phyloP scores from a whole-genome alignment of 2,888 invertebrate species.

The Lasius fuliginosus region DNA sequence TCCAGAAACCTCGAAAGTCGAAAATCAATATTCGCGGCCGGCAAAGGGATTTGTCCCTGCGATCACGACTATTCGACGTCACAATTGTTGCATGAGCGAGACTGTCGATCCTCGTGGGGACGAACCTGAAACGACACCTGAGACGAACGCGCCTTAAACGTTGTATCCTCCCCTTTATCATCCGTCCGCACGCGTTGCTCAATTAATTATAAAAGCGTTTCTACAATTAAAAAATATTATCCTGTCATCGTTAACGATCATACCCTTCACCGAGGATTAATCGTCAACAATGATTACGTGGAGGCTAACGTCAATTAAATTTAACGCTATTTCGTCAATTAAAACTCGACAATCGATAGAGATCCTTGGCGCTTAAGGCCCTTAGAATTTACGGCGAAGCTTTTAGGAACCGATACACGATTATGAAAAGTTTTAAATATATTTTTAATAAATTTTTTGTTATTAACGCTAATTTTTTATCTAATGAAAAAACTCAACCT shows the following conservation, averaged over 20 bases:
- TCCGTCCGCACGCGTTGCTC: not conserved
- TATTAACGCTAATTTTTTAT: not conserved
- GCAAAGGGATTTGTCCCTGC: constrained; percentile 58
- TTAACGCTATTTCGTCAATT: constrained; percentile 3
- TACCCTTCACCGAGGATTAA: not conserved
- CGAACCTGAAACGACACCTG: not conserved
- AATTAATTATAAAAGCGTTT: not conserved
- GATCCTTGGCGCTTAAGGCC: not conserved
- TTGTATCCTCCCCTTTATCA: not conserved
- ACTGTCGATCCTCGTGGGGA: constrained; percentile 8
- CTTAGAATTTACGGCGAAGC: not conserved
- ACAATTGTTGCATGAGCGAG: constrained; percentile 61
- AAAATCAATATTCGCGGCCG: constrained; percentile 70
- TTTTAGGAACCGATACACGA: not conserved
- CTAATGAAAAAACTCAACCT: not conserved
- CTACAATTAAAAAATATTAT: not conserved
- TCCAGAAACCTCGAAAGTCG: constrained; percentile 80
- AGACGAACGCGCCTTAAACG: not conserved
- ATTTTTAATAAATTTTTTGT: not conserved
- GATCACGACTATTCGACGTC: constrained; percentile 65
- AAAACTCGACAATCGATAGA: constrained; percentile 22
- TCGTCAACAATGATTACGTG: not conserved
- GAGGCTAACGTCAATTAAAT: not conserved
- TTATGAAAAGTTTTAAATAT: not conserved
- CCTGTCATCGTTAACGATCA: not conserved